Evolutionary conservation across 2,797 vertebrate genomes (phyloP).

Genomic region (Gallinago solitaria): DNA sequence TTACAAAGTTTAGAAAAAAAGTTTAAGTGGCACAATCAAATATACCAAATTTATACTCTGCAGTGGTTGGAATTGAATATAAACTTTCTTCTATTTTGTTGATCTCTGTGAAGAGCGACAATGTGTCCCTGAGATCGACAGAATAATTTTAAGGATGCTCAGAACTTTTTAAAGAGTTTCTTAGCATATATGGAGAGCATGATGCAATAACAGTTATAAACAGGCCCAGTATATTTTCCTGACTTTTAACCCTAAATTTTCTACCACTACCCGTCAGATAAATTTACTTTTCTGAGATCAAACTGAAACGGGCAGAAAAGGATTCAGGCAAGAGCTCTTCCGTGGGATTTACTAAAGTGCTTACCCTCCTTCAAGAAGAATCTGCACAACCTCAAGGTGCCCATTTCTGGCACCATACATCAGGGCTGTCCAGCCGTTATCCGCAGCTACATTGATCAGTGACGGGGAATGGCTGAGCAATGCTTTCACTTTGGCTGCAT

Average conservation of each 20-base stretch:
- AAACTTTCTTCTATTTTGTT: background rate
- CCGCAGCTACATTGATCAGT: slow-evolving; percentile 79
- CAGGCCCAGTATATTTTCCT: background rate
- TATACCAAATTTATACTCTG: background rate
- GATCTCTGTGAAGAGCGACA: background rate
- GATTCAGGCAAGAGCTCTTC: background rate
- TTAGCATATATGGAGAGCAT: background rate
- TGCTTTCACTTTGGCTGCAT: slow-evolving; percentile 73
- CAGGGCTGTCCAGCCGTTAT: slow-evolving; percentile 90
- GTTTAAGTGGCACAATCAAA: background rate
- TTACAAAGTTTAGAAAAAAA: background rate
- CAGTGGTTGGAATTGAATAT: background rate
- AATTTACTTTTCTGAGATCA: background rate
- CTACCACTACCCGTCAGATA: background rate
- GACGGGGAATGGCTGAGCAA: slow-evolving; percentile 77
- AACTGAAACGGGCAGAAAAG: background rate
- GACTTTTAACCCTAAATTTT: background rate
- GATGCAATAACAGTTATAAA: background rate
- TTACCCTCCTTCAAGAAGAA: slow-evolving; percentile 88
- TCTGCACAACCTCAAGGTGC: slow-evolving; percentile 76
- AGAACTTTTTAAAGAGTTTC: background rate
- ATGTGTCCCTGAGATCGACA: background rate
- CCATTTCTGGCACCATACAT: slow-evolving; percentile 92
- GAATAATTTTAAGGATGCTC: background rate
- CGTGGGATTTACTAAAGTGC: background rate